Percentiles rank a stretch among this genome's conserved stretches.
Conservation (phyloP, 2,113 vertebrate species). For the Acanthisitta chloris region DNA sequence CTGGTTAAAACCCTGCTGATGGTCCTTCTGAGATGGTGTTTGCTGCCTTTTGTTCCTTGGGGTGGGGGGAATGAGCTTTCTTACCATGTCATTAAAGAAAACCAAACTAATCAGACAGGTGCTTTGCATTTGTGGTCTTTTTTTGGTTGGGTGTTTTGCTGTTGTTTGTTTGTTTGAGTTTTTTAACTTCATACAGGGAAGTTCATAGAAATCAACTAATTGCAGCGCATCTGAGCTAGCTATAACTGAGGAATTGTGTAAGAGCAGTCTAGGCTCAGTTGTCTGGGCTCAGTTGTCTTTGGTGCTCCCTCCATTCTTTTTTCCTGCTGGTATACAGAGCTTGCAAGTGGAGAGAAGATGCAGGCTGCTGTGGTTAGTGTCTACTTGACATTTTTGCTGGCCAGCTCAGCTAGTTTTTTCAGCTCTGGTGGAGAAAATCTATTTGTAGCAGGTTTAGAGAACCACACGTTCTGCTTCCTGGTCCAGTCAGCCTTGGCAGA, state of each 20-base stretch:
- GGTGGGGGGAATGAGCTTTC: neutral
- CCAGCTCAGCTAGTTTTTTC: neutral
- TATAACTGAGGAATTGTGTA: neutral
- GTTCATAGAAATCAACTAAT: neutral
- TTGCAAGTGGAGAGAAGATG: neutral
- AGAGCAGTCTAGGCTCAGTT: neutral
- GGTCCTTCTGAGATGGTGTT: neutral
- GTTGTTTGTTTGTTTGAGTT: neutral
- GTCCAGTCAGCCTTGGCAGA: neutral
- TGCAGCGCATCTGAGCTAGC: neutral
- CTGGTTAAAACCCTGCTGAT: neutral
- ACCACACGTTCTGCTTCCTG: neutral
- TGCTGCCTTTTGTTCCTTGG: accelerated
- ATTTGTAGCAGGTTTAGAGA: constrained; percentile 1
- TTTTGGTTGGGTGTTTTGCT: neutral
- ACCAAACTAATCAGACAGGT: neutral
- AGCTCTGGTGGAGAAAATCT: neutral
- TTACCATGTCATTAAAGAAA: neutral
- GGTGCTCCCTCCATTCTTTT: neutral
- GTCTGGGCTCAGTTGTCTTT: neutral
- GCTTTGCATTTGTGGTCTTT: neutral
- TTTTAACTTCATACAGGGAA: neutral
- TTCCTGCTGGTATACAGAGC: neutral
- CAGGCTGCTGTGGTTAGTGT: neutral
- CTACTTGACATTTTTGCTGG: constrained; percentile 25